Base-by-base conservation (phyloP, 2,797 vertebrate genomes). In the Malacoctenus gilli region DNA sequence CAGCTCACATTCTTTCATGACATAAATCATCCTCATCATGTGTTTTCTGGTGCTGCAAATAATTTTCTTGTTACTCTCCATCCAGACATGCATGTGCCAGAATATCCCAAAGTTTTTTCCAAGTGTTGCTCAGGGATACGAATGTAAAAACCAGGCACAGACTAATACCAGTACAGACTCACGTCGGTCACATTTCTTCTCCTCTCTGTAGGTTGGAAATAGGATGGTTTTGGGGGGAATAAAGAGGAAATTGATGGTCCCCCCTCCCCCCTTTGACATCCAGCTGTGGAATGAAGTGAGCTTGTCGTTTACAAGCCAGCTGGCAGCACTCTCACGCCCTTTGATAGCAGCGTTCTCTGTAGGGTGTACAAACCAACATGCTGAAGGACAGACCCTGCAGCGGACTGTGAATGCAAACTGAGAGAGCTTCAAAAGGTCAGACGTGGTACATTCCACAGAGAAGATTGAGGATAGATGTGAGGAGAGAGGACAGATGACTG, bases 311-410 rank as follows among this genome's bases (percentile, higher is more conserved):
- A 59, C 55, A 28, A 66, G 75, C 67, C 68, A 81, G 59, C 51
- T 32, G 46, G 63, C 67, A 42, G 67, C 75, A 75, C 60, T 86
- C 83, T 78, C 85, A 85, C 67, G 82, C 79, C 80, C 88, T 85
- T 76, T 79, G 77, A 71, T 71, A 79, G 86, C 69, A 65, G 54
- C 59, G 31, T 40, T 75, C 59, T 75, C 79, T 60, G 23, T 59
- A 14, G 70, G 64, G 70, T 0, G 6, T 61, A 38, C 55, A 64
- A 77, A 59, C 56, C 69, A 59, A 66, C 47, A 40, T 43, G 70
- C 59, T 49, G 81, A 70, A 75, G 78, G 68, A 84, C 68, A 14
- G 78, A 64, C 58, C 55, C 51, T 52, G 66, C 67, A 73, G 65
- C 34, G 8, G 46, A 63, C 59, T 66, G 78, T 58, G 65, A 44